Evolutionary conservation across 2,888 invertebrate species (phyloP).

Genomic region (Pyralis farinalis): DNA sequence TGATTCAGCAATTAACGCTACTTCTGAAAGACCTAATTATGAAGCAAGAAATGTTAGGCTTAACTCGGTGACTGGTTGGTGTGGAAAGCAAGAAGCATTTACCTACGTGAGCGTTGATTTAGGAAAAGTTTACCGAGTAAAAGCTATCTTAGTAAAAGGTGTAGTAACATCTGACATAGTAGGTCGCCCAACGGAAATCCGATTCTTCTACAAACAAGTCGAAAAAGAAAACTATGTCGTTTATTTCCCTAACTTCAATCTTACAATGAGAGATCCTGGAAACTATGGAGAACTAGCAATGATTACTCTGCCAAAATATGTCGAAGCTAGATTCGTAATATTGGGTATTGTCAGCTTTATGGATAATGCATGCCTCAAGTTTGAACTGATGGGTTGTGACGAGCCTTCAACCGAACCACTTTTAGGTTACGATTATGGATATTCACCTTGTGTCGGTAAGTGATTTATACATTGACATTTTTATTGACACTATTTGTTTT

Average conservation of each 20-base stretch:
- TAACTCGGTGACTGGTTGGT: conserved; percentile 97
- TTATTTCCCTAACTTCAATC: conserved; percentile 97
- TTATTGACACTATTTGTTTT: no score
- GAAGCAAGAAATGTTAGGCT: conserved; percentile 94
- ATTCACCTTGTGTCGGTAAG: conserved; percentile 94
- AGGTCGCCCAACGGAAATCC: conserved; percentile 96
- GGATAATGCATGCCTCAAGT: conserved; percentile 97
- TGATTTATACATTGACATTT: conserved; percentile 11
- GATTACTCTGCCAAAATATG: conserved; percentile 96
- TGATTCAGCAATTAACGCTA: conserved; percentile 96
- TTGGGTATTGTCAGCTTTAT: conserved; percentile 97
- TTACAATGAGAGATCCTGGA: conserved; percentile 97
- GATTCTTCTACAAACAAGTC: conserved; percentile 97
- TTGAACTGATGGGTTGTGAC: conserved; percentile 97
- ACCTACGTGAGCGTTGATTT: conserved; percentile 97
- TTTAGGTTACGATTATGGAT: conserved; percentile 96
- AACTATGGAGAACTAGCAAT: conserved; percentile 97
- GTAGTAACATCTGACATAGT: conserved; percentile 97
- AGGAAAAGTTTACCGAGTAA: conserved; percentile 94
- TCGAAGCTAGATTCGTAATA: conserved; percentile 96
- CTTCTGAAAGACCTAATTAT: conserved; percentile 95
- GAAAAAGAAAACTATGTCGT: conserved; percentile 97
- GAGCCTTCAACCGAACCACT: conserved; percentile 90
- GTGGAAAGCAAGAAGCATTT: conserved; percentile 97
- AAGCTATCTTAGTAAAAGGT: conserved; percentile 95